Evolutionary conservation across 2,888 invertebrate genomes (phyloP).

Genomic region (Ditylenchus weischeri): DNA sequence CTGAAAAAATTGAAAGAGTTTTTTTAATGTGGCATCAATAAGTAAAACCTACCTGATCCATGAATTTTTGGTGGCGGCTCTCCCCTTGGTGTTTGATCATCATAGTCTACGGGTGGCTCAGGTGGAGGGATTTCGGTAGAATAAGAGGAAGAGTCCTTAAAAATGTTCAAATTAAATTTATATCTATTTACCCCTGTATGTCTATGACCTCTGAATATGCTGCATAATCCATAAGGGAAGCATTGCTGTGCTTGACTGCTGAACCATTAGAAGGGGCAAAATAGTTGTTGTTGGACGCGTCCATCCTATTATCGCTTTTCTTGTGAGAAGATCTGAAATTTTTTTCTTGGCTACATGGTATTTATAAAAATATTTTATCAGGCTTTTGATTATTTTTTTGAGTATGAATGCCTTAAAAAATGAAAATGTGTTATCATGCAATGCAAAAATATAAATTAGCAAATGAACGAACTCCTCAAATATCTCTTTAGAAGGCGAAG

Average conservation of each 20-base stretch:
- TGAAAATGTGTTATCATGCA: too few relatives aligned
- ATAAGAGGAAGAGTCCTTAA: constrained; percentile 7
- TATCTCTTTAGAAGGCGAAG: background rate
- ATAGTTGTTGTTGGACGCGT: too few relatives aligned
- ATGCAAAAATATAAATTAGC: too few relatives aligned
- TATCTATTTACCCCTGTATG: background rate
- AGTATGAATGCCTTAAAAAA: too few relatives aligned
- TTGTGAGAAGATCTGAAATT: too few relatives aligned
- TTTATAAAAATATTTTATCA: too few relatives aligned
- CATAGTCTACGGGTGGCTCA: constrained; percentile 58
- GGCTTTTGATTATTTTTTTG: too few relatives aligned
- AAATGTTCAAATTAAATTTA: background rate
- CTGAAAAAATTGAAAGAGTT: too few relatives aligned
- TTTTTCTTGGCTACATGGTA: too few relatives aligned
- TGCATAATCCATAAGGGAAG: background rate
- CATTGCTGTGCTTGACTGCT: background rate
- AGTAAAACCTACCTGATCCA: too few relatives aligned
- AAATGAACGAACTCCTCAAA: background rate
- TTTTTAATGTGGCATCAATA: background rate
- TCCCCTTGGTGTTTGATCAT: constrained; percentile 23
- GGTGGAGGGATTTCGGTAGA: constrained; percentile 47
- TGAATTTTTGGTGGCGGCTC: background rate
- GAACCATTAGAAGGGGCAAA: background rate
- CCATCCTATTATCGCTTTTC: too few relatives aligned
- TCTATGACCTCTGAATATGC: background rate